Evolutionary conservation across 2,888 invertebrate genomes (phyloP), one percentile per base, ranked within the genome.

Genomic region (Drosophila falleni): DNA sequence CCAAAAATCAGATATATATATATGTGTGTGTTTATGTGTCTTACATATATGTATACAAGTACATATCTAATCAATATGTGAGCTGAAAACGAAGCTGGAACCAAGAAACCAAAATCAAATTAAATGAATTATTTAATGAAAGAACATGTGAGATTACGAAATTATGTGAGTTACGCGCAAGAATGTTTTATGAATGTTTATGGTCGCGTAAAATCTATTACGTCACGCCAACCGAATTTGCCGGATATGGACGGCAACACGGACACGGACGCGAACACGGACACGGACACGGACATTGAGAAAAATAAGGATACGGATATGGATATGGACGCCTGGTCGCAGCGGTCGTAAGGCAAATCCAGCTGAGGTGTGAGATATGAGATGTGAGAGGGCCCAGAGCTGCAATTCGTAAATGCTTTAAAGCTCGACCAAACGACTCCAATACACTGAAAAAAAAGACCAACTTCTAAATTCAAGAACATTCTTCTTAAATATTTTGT

Each of bases 161-260:
- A 86, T 89, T 75, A 87, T 86, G 90, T 90, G 90, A 89, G 87
- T 78, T 77, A 87, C 89, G 87, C 80, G 71, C 81, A 70, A 83
- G 81, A 89, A 86, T 86, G 81, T 90, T 86, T 90, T 90, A 90
- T 90, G 89, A 89, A 86, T 89, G 85, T 87, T 89, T 87, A 86
- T 89, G 85, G 78, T 68, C 75, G 87, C 87, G 78, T 83, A 71
- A 89, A 90, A 87, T 89, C 85, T 90, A 89, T 87, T 85, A 88
- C 90, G 89, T 87, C 89, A 89, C 88, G 67, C 64, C 74, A 75
- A 51, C 46, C 46, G 58, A 42, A 53, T 33, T 11, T 33, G 15
- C 53, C 62, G 69, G 55, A 69, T 55, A 69, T 61, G 80, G 29
- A 35, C 51, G 26, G 37, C 56, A 23, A 13, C 76, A 74, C 59